Evolutionary conservation across 2,797 vertebrate genomes (phyloP).

Genomic region (Chelon auratus): DNA sequence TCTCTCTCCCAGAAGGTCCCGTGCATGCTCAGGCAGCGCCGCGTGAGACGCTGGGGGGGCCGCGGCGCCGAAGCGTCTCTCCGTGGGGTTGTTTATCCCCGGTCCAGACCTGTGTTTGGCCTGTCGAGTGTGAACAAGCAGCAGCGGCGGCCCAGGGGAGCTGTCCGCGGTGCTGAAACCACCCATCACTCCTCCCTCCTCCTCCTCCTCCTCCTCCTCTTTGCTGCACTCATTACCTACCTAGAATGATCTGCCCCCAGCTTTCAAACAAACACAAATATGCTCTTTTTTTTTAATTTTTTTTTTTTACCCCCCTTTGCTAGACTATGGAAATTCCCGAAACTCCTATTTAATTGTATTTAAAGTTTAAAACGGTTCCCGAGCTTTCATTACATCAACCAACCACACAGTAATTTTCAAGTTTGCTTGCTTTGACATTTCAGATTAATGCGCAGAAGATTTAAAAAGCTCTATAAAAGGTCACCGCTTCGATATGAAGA

Average conservation of each 20-base stretch:
- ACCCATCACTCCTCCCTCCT: neutral
- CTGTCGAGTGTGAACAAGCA: conserved; percentile 53
- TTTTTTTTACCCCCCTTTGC: neutral
- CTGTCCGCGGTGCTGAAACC: conserved; percentile 72
- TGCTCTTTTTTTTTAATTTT: neutral
- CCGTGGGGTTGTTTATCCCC: conserved; percentile 29
- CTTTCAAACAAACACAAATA: neutral
- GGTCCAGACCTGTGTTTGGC: conserved; percentile 47
- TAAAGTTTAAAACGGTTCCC: neutral
- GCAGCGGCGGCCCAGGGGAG: conserved; percentile 52
- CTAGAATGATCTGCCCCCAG: neutral
- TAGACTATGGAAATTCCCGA: neutral
- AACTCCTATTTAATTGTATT: conserved; percentile 5
- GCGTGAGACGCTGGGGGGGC: neutral
- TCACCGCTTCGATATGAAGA: conserved; percentile 29
- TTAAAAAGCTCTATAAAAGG: conserved; percentile 35
- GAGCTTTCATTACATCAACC: conserved; percentile 6
- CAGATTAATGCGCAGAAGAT: conserved; percentile 23
- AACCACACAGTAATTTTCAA: neutral
- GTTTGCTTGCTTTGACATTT: conserved; percentile 37
- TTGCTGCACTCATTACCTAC: neutral
- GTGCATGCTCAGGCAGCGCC: neutral
- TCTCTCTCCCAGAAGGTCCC: conserved; percentile 2
- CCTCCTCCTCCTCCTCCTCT: neutral
- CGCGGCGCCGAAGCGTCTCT: conserved; percentile 10